phyloP scores from a whole-genome alignment of 2,888 invertebrate genomes.

The Gastracanthus pulcherrimus region DNA sequence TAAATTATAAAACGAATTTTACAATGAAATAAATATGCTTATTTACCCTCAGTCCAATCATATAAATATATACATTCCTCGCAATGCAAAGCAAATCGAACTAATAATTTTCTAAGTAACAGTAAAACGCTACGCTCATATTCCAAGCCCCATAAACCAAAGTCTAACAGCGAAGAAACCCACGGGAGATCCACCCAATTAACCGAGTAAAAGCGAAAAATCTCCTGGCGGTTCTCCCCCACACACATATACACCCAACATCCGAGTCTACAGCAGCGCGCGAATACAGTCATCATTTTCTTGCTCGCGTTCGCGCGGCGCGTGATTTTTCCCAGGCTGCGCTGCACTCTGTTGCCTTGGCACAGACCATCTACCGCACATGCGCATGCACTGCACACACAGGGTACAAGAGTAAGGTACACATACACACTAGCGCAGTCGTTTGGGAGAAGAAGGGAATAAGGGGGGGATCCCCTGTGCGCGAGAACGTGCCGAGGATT shows the following conservation, averaged over 20 bases:
- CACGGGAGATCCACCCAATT: neutral
- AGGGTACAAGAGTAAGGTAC: too few species aligned
- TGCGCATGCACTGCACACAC: too few species aligned
- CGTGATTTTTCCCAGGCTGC: conserved; percentile 49
- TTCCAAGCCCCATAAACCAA: neutral
- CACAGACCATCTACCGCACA: too few species aligned
- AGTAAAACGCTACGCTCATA: too few species aligned
- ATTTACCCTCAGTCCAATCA: too few species aligned
- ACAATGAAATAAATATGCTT: too few species aligned
- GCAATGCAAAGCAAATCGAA: too few species aligned
- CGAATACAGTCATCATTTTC: conserved; percentile 54
- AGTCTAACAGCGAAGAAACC: neutral
- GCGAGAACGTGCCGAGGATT: conserved; percentile 51
- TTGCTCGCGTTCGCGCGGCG: conserved; percentile 36
- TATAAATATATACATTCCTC: too few species aligned
- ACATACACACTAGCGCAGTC: neutral
- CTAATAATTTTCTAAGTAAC: too few species aligned
- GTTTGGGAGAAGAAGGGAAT: neutral
- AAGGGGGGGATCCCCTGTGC: neutral
- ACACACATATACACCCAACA: neutral
- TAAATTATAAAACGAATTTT: too few species aligned
- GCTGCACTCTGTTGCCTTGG: too few species aligned
- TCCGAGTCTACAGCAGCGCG: neutral
- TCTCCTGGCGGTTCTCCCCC: neutral
- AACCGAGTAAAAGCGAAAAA: neutral